Base-by-base conservation (phyloP, 2,888 invertebrate genomes). In the Chrysolina americana region DNA sequence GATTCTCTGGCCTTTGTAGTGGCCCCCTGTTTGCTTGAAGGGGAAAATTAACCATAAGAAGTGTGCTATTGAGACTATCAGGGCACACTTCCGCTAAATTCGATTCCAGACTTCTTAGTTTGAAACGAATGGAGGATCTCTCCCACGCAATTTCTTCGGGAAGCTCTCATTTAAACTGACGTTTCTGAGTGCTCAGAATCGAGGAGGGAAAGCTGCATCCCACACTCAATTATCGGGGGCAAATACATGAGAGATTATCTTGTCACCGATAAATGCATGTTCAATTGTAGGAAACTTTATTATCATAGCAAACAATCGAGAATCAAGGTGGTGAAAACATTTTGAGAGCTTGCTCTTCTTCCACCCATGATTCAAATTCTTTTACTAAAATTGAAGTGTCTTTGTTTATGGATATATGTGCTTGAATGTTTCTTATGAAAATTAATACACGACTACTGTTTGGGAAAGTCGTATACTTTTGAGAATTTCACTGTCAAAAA, bases 21-120 rank as follows among this genome's bases (percentile, higher is more conserved):
- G 50, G 28, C 23, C 21, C 17, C 21, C 17, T 21, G 65, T 65
- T 66, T 66, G 66, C 50, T 66, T n/a, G 28, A 28, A 66, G 36
- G 28, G 59, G 23, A 28, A 59, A 68, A 68, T 68, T 68, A 68
- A 59, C 59, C 56, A 44, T 41, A 23, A 68, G 56, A 36, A 59
- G 36, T 56, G 56, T 53, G 59, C 68, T 36, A 19, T 50, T 21
- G 68, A 68, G 21, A 68, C 56, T 56, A 68, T 59, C 68, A 41
- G 56, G 41, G 48, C 48, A 56, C 19, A 56, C 56, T 56, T 56
- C 56, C 59, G 28, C 59, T n/a, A 36, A n/a, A 28, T 36, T 59
- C 59, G 59, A 36, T 36, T 36, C 17, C 36, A 28, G 59, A n/a
- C 36, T 59, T 59, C n/a, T 15, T 13, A 11, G 28, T 1, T n/a